phyloP scores from a whole-genome alignment of 2,888 invertebrate genomes.

The Sialis lutaria region DNA sequence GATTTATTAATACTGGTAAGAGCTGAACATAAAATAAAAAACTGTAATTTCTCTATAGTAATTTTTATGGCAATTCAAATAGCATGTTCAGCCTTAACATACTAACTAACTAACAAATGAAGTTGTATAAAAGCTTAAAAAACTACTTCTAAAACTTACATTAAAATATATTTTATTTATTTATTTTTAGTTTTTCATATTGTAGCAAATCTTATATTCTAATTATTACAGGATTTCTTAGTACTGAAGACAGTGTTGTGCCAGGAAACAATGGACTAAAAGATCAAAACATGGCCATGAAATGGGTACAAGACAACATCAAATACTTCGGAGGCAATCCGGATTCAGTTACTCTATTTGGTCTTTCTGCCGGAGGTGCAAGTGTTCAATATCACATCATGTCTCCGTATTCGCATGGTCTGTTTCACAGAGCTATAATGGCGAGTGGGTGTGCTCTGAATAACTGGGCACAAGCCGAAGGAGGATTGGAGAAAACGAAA shows the following conservation, averaged over 20 bases:
- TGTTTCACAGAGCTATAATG: constrained; percentile 18
- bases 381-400: constrained; percentile 52
- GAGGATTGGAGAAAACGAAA: constrained; percentile 13
- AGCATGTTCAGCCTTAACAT: no score
- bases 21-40: no score
- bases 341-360: constrained; percentile 40
- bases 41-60: no score
- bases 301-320: constrained; percentile 47
- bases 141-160: background rate
- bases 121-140: no score
- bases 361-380: constrained; percentile 50
- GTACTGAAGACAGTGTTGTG: constrained; percentile 43
- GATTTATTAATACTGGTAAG: no score
- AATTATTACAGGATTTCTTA: constrained; percentile 39
- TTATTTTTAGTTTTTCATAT: no score
- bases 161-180: background rate
- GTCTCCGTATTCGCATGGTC: constrained; percentile 37
- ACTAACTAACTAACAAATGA: no score
- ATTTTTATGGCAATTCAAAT: no score
- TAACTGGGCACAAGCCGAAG: constrained; percentile 15
- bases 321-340: constrained; percentile 48
- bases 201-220: no score
- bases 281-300: constrained; percentile 46
- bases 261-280: constrained; percentile 53
- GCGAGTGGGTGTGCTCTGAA: constrained; percentile 18